Percentiles rank a stretch among this genome's conserved stretches.
Conservation (phyloP, 1,140 invertebrate species). For the Colletes gigas region DNA sequence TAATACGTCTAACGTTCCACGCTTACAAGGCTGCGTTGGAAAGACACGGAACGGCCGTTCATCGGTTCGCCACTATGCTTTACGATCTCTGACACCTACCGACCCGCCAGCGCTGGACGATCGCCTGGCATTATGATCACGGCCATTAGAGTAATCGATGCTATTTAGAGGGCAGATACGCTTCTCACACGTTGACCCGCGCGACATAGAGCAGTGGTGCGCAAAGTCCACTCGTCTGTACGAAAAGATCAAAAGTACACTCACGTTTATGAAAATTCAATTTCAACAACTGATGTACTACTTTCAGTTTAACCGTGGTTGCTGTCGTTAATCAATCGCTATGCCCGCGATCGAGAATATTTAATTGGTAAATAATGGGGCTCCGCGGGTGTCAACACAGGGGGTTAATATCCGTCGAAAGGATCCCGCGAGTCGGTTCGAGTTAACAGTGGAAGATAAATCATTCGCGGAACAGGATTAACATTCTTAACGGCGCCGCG, state of each 20-base stretch:
- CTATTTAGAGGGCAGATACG: conserved; percentile 56
- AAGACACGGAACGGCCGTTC: conserved; percentile 50
- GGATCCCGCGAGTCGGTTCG: neutral
- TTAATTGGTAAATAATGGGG: too few species aligned
- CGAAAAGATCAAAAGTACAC: too few species aligned
- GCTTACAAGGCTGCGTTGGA: conserved; percentile 55
- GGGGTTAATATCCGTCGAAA: too few species aligned
- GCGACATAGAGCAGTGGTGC: conserved; percentile 35
- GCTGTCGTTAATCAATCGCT: too few species aligned
- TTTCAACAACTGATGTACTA: too few species aligned
- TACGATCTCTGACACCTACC: conserved; percentile 67
- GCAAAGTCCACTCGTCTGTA: too few species aligned
- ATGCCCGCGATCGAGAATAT: too few species aligned
- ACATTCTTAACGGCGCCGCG: neutral
- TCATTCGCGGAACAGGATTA: neutral
- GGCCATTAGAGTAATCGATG: conserved; percentile 63
- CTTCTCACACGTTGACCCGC: conserved; percentile 58
- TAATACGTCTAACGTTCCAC: conserved; percentile 55
- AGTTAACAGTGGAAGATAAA: too few species aligned
- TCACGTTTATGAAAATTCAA: too few species aligned
- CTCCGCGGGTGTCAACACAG: too few species aligned
- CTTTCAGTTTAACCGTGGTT: too few species aligned
- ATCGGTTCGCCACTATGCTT: conserved; percentile 32
- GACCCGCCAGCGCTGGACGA: conserved; percentile 46
- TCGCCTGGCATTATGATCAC: conserved; percentile 54